Percentiles rank a stretch among this genome's conserved stretches.
Evolutionary conservation across 2,113 vertebrate species (phyloP).

Genomic region (Riparia riparia): DNA sequence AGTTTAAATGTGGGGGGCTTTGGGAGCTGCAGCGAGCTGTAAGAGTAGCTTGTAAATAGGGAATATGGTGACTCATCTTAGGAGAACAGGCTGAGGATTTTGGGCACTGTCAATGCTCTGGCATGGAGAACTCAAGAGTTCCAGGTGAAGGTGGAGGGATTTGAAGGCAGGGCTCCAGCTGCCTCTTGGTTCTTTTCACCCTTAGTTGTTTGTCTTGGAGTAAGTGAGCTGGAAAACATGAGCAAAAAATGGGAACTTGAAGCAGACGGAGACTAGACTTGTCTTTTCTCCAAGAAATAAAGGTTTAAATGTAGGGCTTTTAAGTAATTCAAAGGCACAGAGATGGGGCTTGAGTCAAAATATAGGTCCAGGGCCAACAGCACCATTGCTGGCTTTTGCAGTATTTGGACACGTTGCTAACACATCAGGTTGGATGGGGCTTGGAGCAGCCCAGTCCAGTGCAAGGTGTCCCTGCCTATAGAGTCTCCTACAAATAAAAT

Average conservation of each 20-base stretch:
- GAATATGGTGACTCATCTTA: not conserved
- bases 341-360: not conserved
- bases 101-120: not conserved
- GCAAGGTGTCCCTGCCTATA: not conserved
- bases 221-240: not conserved
- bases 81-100: not conserved
- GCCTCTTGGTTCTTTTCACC: not conserved
- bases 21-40: not conserved
- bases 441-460: not conserved
- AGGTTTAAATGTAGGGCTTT: not conserved
- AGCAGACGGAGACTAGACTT: not conserved
- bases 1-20: not conserved
- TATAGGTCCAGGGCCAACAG: rapidly evolving
- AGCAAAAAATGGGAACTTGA: not conserved
- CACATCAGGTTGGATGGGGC: rapidly evolving
- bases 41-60: not conserved
- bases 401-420: not conserved
- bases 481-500: not conserved
- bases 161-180: not conserved
- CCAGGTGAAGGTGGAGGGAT: not conserved
- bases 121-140: not conserved
- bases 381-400: not conserved
- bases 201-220: not conserved
- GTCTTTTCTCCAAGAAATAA: not conserved
- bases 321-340: not conserved